Conservation (phyloP, 2,113 vertebrate species). For the Aleadryas rufinucha region DNA sequence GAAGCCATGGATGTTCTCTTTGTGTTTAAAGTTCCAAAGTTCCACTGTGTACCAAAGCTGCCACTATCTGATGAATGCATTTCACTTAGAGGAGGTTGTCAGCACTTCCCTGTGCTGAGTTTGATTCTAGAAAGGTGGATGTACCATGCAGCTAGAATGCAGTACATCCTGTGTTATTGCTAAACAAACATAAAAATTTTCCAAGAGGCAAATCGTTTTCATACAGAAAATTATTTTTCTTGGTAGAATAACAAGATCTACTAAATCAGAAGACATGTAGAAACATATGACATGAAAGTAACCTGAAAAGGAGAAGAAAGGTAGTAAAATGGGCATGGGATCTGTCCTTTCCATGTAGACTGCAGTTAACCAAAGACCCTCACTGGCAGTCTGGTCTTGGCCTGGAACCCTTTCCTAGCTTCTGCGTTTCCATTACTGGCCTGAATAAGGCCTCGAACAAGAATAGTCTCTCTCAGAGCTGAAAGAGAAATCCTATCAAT, state of each 20-base stretch:
- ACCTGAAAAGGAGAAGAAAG: not conserved
- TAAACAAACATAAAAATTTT: not conserved
- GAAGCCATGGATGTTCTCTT: not conserved
- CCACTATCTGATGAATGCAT: not conserved
- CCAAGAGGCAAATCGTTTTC: rapidly evolving
- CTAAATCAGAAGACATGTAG: not conserved
- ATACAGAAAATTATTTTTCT: not conserved
- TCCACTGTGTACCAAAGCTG: not conserved
- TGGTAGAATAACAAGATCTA: not conserved
- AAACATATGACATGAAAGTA: not conserved
- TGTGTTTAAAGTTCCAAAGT: not conserved
- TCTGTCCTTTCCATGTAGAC: not conserved
- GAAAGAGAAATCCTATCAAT: not conserved
- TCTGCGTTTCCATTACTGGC: not conserved
- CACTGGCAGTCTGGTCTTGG: not conserved
- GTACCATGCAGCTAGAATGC: not conserved
- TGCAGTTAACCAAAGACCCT: not conserved
- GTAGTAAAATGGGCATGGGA: not conserved
- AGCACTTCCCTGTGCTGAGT: not conserved
- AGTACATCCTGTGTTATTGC: not conserved
- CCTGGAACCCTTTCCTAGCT: not conserved
- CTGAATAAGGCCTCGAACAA: not conserved
- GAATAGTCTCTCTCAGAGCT: not conserved
- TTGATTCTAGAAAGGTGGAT: not conserved
- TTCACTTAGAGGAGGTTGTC: not conserved